Evolutionary conservation across 2,113 vertebrate genomes (phyloP).

Genomic region (Cisticola juncidis): DNA sequence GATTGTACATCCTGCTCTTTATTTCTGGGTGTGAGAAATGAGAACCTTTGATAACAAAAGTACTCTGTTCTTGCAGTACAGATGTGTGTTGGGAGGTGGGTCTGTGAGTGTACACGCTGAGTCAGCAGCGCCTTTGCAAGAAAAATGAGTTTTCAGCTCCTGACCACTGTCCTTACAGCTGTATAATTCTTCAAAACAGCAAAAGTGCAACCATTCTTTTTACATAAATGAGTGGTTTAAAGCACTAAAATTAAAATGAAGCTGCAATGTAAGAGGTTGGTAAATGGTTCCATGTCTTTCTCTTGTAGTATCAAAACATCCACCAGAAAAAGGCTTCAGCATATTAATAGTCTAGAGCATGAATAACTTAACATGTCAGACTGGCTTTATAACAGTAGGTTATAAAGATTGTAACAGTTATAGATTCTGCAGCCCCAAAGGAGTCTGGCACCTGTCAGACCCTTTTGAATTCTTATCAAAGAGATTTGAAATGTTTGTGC

Average conservation of each 20-base stretch:
- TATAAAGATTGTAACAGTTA: not conserved
- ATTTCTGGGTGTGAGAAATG: not conserved
- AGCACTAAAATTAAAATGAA: not conserved
- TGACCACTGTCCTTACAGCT: not conserved
- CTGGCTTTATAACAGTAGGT: not conserved
- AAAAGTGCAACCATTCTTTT: not conserved
- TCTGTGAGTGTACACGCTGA: not conserved
- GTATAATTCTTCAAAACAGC: not conserved
- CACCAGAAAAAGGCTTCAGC: not conserved
- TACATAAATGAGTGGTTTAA: not conserved
- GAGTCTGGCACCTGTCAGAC: not conserved
- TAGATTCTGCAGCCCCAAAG: not conserved
- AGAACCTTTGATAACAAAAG: not conserved
- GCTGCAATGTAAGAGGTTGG: fast-evolving
- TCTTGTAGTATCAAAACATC: not conserved
- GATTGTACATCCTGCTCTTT: not conserved
- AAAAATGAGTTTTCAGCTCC: not conserved
- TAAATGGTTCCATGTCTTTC: not conserved
- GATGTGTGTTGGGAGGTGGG: not conserved
- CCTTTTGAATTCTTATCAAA: not conserved
- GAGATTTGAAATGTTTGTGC: not conserved
- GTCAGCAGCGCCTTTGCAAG: not conserved
- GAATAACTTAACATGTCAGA: not conserved
- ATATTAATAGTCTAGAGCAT: not conserved
- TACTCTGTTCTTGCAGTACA: not conserved